These are phyloP conservation scores for Poeciliopsis turneri DNA, from an alignment of 2,797 vertebrate species.

Conservation along the genomic window DNA sequence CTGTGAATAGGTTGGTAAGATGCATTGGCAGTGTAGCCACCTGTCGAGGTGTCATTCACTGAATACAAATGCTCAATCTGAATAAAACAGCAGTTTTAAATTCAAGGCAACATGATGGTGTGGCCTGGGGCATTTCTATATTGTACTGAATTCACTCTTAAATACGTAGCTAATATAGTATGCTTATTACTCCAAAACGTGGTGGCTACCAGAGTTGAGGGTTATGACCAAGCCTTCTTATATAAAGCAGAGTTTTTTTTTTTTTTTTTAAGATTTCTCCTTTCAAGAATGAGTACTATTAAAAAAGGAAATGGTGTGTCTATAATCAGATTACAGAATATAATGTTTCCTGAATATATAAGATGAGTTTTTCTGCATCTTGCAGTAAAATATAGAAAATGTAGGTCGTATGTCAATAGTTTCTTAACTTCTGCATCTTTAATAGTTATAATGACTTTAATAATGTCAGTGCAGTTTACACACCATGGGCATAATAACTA, in stretches of 20 bases:
- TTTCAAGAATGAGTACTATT: neutral
- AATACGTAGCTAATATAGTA: constrained; percentile 4
- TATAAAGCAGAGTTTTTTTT: neutral
- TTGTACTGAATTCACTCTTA: constrained; percentile 30
- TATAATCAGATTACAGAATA: constrained; percentile 2
- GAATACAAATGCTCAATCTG: constrained; percentile 20
- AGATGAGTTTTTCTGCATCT: neutral
- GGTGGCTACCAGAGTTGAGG: neutral
- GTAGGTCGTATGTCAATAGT: neutral
- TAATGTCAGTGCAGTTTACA: neutral
- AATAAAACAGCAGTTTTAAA: constrained; percentile 17
- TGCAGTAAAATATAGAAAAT: neutral
- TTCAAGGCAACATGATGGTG: constrained; percentile 16
- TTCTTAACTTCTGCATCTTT: neutral
- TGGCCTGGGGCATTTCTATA: constrained; percentile 14
- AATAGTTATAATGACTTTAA: neutral
- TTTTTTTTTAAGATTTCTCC: neutral
- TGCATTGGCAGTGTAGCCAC: neutral
- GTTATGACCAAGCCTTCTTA: constrained; percentile 6
- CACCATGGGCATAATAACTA: neutral
- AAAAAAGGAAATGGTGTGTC: too few species aligned
- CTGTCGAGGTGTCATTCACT: constrained; percentile 1
- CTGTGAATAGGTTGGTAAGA: neutral
- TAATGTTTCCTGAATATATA: neutral
- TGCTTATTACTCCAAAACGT: neutral